Conservation (phyloP, 1,140 invertebrate genomes). For the Marisa cornuarietis region DNA sequence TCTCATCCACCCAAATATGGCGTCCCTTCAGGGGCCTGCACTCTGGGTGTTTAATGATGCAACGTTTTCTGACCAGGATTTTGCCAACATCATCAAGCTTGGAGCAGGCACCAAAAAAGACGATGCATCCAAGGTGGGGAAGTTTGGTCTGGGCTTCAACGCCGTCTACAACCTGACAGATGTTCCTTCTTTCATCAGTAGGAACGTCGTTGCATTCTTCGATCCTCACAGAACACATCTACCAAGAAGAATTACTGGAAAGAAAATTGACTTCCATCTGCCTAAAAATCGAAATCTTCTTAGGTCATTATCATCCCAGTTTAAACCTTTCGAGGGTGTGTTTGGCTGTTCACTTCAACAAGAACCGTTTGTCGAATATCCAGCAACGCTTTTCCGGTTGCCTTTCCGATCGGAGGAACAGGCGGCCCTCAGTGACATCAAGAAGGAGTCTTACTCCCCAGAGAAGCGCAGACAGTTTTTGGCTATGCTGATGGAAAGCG, state of each 20-base stretch:
- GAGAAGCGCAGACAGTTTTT: conserved; percentile 50
- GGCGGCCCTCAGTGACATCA: conserved; percentile 52
- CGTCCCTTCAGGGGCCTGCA: too few species aligned
- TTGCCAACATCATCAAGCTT: too few species aligned
- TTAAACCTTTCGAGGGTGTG: conserved; percentile 46
- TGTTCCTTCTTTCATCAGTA: conserved; percentile 60
- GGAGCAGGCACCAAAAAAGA: too few species aligned
- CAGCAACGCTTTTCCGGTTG: conserved; percentile 60
- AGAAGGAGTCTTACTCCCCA: conserved; percentile 42
- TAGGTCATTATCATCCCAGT: conserved; percentile 18
- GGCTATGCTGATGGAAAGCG: conserved; percentile 42
- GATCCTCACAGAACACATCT: conserved; percentile 59
- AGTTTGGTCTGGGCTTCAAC: conserved; percentile 59
- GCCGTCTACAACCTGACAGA: conserved; percentile 63
- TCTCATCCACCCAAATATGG: too few species aligned
- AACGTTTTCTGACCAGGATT: too few species aligned
- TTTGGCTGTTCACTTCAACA: conserved; percentile 44
- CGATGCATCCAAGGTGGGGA: conserved; percentile 54
- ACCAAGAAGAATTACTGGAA: conserved; percentile 35
- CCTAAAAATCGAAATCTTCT: conserved; percentile 14
- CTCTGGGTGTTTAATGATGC: too few species aligned
- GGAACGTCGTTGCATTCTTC: conserved; percentile 58
- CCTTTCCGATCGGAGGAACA: conserved; percentile 47
- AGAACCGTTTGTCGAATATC: conserved; percentile 12
- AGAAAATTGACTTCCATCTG: conserved; percentile 19